Base-by-base conservation (phyloP, 2,113 vertebrate genomes). In the Anas platyrhynchos region DNA sequence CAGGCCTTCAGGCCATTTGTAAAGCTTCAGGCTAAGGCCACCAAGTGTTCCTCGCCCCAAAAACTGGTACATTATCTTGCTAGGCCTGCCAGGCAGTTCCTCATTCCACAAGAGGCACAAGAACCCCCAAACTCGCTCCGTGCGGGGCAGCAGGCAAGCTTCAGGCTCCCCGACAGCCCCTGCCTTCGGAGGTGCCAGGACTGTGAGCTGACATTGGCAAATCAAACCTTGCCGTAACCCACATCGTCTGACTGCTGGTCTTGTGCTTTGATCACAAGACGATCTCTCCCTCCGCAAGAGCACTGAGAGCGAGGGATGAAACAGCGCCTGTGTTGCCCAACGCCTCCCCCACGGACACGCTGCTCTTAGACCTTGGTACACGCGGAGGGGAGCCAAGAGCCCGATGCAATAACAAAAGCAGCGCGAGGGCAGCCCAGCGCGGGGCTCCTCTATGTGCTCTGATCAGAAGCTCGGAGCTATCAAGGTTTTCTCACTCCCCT, bases 181-280 rank as follows among this genome's bases (percentile, higher is more conserved):
- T 21, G 61, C 43, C 6, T 26, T 18, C 0, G 1, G 91, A 88
- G 85, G 65, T 27, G 59, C 26, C 79, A 13, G 89, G 71, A 25
- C 81, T 61, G 54, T 7, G 20, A 41, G 13, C 66, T 65, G n/a
- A 52, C 3, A n/a, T 8, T 86, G 93, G 82, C 94, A 94, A 88
- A 86, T 12, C 90, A 32, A 83, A 10, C 79, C 11, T 38, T 66
- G 94, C 93, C 67, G 17, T 26, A 59, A 81, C 82, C 73, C 84
- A 29, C 59, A 86, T 61, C 48, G 59, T 93, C 95, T 97, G 96
- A 97, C 92, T 94, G 77, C 91, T 7, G 86, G 92, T 92, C 94
- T 94, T 89, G 86, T 95, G 94, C 91, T 89, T 76, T 6, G 87
- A 93, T 96, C 96, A 95, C 91, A 96, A 96, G 95, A 96, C 0